These are phyloP conservation scores for Drosophila triauraria DNA, from an alignment of 1,140 invertebrate genomes.

Conservation along the genomic window DNA sequence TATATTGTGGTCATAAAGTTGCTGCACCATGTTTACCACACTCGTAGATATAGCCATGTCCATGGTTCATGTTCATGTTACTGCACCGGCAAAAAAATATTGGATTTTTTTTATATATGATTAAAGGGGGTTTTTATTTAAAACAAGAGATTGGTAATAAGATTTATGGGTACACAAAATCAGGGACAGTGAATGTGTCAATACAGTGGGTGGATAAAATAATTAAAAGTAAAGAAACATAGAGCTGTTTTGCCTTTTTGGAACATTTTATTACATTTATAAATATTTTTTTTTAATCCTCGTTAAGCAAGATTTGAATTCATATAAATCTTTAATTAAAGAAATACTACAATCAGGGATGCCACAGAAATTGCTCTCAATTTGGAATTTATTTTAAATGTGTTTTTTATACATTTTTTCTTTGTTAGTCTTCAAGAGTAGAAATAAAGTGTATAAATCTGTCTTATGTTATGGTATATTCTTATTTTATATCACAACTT, in stretches of 20 bases:
- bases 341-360: no score
- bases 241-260: not conserved
- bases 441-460: no score
- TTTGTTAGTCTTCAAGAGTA: no score
- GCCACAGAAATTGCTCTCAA: no score
- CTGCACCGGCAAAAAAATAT: constrained; percentile 19
- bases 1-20: constrained; percentile 81
- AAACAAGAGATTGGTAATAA: not conserved
- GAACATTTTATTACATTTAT: not conserved
- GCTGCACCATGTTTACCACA: constrained; percentile 67
- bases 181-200: no score
- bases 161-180: constrained; percentile 2
- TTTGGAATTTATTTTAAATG: no score
- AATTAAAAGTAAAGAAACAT: not conserved
- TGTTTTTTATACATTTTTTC: no score
- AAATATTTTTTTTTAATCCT: no score
- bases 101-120: not conserved
- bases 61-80: constrained; percentile 27
- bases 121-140: no score
- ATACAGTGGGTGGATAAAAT: not conserved
- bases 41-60: constrained; percentile 48
- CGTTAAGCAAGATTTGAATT: not conserved
- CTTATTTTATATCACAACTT: not conserved
- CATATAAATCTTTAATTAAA: not conserved
- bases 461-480: no score